Conservation (phyloP, 2,888 invertebrate species). For the Cantharis nigra region DNA sequence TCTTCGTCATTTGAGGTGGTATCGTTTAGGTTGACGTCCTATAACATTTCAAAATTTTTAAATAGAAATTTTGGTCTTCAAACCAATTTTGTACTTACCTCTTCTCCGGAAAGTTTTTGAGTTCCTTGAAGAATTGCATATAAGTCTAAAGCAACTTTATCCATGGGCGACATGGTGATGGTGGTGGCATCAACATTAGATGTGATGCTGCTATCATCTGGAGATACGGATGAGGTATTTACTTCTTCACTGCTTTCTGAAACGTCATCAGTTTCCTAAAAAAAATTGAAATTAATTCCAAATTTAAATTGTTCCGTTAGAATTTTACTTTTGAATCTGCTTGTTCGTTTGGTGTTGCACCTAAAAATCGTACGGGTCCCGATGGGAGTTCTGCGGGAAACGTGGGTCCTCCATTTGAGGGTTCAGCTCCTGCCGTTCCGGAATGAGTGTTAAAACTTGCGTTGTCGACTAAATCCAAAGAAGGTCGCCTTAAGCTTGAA, state of each 20-base stretch:
- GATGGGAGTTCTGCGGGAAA: constrained; percentile 62
- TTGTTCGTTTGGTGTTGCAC: constrained; percentile 63
- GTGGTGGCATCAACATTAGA: constrained; percentile 58
- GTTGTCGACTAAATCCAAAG: constrained; percentile 80
- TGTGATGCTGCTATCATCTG: background rate
- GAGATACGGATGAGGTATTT: background rate
- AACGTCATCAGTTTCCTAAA: constrained; percentile 5
- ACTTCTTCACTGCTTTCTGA: constrained; percentile 2
- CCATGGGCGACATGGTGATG: constrained; percentile 72
- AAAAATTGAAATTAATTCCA: background rate
- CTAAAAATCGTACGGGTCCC: constrained; percentile 62
- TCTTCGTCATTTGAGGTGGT: constrained; percentile 39
- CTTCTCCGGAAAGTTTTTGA: constrained; percentile 57
- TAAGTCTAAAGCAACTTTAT: constrained; percentile 80
- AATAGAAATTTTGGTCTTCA: background rate
- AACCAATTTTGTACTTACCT: constrained; percentile 27
- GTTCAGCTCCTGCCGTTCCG: constrained; percentile 59
- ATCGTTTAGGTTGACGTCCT: constrained; percentile 38
- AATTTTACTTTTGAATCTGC: constrained; percentile 45
- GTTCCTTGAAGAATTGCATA: constrained; percentile 77
- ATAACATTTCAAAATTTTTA: background rate
- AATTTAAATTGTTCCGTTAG: constrained; percentile 20
- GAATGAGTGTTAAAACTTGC: constrained; percentile 80
- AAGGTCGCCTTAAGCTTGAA: constrained; percentile 72
- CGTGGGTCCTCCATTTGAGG: constrained; percentile 57